Conservation (phyloP, 2,888 invertebrate genomes). For the Gortyna flavago region DNA sequence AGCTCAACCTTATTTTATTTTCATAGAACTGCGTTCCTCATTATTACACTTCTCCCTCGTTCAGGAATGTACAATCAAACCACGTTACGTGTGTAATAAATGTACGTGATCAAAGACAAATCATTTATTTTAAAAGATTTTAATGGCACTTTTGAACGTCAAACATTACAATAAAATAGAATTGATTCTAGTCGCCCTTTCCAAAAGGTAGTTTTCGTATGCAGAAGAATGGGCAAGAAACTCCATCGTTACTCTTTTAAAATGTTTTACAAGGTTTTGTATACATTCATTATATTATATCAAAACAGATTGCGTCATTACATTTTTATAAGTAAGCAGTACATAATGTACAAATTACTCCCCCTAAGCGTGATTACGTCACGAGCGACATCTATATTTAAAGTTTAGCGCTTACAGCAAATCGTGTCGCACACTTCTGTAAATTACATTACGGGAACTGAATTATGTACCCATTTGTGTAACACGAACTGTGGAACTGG, state of each 20-base stretch:
- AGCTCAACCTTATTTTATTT: not conserved
- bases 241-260: too few relatives aligned
- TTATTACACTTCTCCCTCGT: not conserved
- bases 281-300: too few relatives aligned
- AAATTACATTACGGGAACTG: slow-evolving; percentile 39
- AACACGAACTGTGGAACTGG: slow-evolving; percentile 16
- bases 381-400: slow-evolving; percentile 34
- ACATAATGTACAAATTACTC: slow-evolving; percentile 23
- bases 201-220: too few relatives aligned
- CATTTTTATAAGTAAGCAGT: slow-evolving; percentile 2
- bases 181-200: too few relatives aligned
- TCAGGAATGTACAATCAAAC: not conserved
- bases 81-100: too few relatives aligned
- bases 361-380: slow-evolving; percentile 34
- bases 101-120: too few relatives aligned
- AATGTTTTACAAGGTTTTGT: too few relatives aligned
- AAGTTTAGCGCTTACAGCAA: slow-evolving; percentile 45
- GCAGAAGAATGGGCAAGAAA: too few relatives aligned
- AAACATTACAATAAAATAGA: too few relatives aligned
- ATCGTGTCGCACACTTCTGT: slow-evolving; percentile 28
- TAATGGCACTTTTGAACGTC: too few relatives aligned
- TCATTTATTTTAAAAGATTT: too few relatives aligned
- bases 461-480: slow-evolving; percentile 37
- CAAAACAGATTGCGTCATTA: slow-evolving; percentile 22
- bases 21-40: not conserved